These are phyloP conservation scores for Amphiprion clarkii DNA, from an alignment of 2,797 vertebrate genomes.

Conservation along the genomic window DNA sequence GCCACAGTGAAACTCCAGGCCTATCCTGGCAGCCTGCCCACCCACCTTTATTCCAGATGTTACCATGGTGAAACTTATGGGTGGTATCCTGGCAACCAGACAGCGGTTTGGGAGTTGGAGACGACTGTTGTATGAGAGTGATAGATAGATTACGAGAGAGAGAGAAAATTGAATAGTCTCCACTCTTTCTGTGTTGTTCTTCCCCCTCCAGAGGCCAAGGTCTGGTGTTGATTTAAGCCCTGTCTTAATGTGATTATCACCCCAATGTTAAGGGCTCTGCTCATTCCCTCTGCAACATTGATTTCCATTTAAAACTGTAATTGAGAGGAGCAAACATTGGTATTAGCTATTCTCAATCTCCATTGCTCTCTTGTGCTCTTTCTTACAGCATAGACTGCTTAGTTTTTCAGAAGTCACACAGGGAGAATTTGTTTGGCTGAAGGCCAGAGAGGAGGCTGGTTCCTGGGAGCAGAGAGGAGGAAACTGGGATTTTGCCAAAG, in stretches of 20 bases:
- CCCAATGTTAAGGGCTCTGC: conserved; percentile 74
- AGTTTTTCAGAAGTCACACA: conserved; percentile 53
- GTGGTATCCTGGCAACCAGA: conserved; percentile 86
- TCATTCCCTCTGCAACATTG: conserved; percentile 86
- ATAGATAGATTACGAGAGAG: conserved; percentile 77
- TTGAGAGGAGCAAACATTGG: conserved; percentile 88
- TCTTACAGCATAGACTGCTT: conserved; percentile 55
- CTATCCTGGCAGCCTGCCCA: conserved; percentile 84
- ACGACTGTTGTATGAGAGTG: conserved; percentile 72
- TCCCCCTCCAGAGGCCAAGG: conserved; percentile 82
- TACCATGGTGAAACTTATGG: conserved; percentile 86
- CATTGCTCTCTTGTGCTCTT: conserved; percentile 63
- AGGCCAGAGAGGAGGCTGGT: conserved; percentile 55
- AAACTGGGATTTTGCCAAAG: conserved; percentile 64
- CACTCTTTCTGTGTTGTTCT: conserved; percentile 76
- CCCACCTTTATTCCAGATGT: conserved; percentile 91
- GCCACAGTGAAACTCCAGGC: conserved; percentile 84
- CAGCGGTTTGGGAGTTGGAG: conserved; percentile 81
- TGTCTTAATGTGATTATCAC: conserved; percentile 84
- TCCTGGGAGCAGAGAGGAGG: conserved; percentile 60
- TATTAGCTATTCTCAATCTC: conserved; percentile 76
- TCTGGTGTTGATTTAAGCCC: conserved; percentile 84
- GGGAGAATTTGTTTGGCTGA: conserved; percentile 56
- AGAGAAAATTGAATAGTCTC: conserved; percentile 76
- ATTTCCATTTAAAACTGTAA: conserved; percentile 88